phyloP scores from a whole-genome alignment of 2,888 invertebrate species.

The Crematogaster levior region DNA sequence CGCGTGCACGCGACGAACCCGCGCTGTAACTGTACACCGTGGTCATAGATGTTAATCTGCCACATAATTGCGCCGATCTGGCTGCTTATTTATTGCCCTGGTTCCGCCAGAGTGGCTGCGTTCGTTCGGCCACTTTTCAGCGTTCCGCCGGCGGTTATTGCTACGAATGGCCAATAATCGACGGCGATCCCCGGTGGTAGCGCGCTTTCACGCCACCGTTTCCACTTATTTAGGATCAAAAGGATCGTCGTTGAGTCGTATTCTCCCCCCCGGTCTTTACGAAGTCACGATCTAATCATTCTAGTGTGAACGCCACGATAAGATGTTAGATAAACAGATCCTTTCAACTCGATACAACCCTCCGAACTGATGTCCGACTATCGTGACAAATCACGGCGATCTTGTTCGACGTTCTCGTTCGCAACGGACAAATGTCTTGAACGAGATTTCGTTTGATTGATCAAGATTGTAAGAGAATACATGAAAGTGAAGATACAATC shows the following conservation, averaged over 20 bases:
- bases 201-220: constrained; percentile 35
- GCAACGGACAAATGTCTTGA: not conserved
- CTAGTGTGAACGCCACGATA: not conserved
- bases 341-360: constrained; percentile 20
- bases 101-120: constrained; percentile 39
- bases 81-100: constrained; percentile 60
- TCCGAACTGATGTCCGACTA: constrained; percentile 24
- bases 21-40: constrained; percentile 57
- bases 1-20: constrained; percentile 45
- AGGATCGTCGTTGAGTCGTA: constrained; percentile 22
- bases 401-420: not conserved
- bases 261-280: constrained; percentile 23
- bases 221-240: constrained; percentile 41
- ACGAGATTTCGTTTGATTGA: not conserved
- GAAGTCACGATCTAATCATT: not conserved
- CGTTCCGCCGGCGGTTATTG: constrained; percentile 54
- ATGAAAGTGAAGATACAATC: not conserved
- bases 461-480: not conserved
- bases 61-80: constrained; percentile 67
- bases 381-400: constrained; percentile 18
- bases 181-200: constrained; percentile 22
- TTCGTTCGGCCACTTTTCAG: constrained; percentile 49
- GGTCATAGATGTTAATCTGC: constrained; percentile 70
- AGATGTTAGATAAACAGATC: not conserved
- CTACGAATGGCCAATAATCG: constrained; percentile 57